Conservation (phyloP, 2,113 vertebrate genomes). For the Phoenicopterus ruber region DNA sequence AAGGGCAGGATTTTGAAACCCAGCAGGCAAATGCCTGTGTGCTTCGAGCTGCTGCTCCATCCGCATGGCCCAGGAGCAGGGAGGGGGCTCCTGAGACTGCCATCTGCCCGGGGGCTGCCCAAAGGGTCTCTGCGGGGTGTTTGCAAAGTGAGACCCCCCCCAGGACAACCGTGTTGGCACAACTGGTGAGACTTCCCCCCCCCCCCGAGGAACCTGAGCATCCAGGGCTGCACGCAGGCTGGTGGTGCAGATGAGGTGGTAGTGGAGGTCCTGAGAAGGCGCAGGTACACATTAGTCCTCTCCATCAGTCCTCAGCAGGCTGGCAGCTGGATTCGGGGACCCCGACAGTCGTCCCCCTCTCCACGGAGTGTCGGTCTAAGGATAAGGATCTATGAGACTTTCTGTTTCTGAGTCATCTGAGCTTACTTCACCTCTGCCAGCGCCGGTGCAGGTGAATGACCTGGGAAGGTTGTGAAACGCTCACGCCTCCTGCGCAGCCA, state of each 20-base stretch:
- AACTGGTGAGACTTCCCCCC: background rate
- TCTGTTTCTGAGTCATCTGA: background rate
- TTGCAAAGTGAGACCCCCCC: background rate
- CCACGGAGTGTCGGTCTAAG: background rate
- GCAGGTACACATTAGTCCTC: rapidly evolving
- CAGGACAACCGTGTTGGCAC: background rate
- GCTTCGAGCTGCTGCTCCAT: background rate
- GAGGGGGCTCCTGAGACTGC: background rate
- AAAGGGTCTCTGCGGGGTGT: background rate
- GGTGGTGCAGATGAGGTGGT: background rate
- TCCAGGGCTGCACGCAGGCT: rapidly evolving
- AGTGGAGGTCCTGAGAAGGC: background rate
- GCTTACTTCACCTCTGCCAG: background rate
- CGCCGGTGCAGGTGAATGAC: background rate
- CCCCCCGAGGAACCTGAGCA: background rate
- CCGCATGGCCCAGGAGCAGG: background rate
- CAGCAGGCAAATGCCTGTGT: background rate
- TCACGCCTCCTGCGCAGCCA: background rate
- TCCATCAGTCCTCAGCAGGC: background rate
- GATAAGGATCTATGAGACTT: background rate
- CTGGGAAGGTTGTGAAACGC: slow-evolving; percentile 10
- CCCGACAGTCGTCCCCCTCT: rapidly evolving
- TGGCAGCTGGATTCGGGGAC: background rate
- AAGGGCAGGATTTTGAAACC: background rate
- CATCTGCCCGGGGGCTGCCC: background rate